A percentile compares a stretch with the other conserved stretches of the same genome.
These are phyloP conservation scores for Kobus ellipsiprymnus DNA, from an alignment of 2,113 vertebrate genomes.

Conservation along the genomic window DNA sequence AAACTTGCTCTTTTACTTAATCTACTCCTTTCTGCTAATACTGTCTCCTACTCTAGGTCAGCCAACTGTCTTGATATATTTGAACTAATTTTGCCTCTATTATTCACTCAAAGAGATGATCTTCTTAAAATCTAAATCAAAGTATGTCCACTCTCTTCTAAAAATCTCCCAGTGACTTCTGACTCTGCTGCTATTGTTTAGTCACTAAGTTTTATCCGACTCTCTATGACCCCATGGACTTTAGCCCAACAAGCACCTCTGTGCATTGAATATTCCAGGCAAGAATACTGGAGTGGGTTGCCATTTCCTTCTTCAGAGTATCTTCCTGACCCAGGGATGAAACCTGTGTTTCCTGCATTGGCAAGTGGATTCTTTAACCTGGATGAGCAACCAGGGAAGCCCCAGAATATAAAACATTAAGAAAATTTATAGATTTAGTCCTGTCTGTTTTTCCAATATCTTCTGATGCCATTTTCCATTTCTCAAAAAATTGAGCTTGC, in stretches of 20 bases:
- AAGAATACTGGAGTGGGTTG: not conserved
- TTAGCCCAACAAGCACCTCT: not conserved
- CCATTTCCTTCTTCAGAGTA: not conserved
- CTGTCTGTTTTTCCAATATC: not conserved
- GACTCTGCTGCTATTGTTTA: not conserved
- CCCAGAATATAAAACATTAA: not conserved
- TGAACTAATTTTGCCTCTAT: not conserved
- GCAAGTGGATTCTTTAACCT: not conserved
- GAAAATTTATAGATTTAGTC: not conserved
- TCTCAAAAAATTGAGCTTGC: not conserved
- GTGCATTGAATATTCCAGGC: not conserved
- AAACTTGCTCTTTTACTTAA: not conserved
- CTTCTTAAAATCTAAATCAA: not conserved
- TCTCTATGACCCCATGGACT: not conserved
- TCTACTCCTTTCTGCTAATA: not conserved
- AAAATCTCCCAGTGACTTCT: not conserved
- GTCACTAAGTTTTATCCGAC: not conserved
- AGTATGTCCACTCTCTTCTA: not conserved
- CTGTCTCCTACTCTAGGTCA: not conserved
- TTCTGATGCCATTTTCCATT: not conserved
- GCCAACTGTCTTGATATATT: not conserved
- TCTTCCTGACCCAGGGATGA: not conserved
- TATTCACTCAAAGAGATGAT: not conserved
- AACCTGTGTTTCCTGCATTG: not conserved
- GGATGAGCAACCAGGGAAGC: not conserved